Base-by-base conservation (phyloP, 2,797 vertebrate species). In the Brotula barbata region DNA sequence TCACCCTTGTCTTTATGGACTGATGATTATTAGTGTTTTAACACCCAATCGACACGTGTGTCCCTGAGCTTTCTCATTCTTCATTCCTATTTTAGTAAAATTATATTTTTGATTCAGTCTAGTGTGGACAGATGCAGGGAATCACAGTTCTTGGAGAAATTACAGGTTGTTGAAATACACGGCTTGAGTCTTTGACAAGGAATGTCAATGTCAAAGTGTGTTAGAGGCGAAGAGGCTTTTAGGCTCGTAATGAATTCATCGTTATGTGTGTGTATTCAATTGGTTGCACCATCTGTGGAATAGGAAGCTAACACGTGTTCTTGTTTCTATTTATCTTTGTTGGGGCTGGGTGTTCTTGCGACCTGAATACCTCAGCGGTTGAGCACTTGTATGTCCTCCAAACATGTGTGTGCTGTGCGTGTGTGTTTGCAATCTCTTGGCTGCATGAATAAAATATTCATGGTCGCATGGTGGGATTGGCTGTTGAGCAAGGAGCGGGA, bases 381-480 rank as follows among this genome's bases (percentile, higher is more conserved):
- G 72, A 83, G 75, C 73, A 62, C 77, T 82, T 83, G 76, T 64
- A 48, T 76, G 85, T 68, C 87, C 83, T 87, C 78, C 73, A 76
- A 86, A 64, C 71, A 62, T 66, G 77, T 59, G 58, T 60, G 65
- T 61, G 41, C 52, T 72, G 47, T n/a, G 73, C 41, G 69, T 40
- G 41, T 64, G 73, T 76, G 68, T 83, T 80, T 82, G 75, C 71
- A 82, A 74, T 74, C 78, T 83, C 77, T 87, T 84, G 83, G 78
- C 87, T 61, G 75, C 61, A 56, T 31, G 17, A 81, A 89, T 89
- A 67, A 90, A 91, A 91, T 87, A 91, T 90, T 90, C 84, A 90
- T 91, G 82, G 77, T 81, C 77, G 67, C 78, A 78, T 71, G 80
- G 81, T 75, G 84, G 82, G 88, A 90, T 89, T 90, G 88, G 90